Base-by-base conservation (phyloP, 1,140 invertebrate species). In the Heliconius melpomene region DNA sequence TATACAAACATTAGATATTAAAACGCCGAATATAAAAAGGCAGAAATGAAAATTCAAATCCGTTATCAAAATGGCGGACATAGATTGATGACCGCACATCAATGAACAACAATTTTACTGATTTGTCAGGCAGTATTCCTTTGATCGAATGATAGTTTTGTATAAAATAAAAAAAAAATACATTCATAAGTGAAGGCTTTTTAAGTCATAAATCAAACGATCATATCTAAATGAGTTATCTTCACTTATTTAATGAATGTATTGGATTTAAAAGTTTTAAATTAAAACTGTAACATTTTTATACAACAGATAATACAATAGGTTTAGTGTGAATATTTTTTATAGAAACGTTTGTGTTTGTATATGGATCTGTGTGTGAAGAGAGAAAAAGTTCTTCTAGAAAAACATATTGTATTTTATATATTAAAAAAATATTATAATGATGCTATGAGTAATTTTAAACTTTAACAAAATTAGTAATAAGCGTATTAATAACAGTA, bases 41-140 rank as follows among this genome's bases (percentile, higher is more conserved):
- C 74, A 77, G 77, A 79, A 81, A 81, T 81, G 38, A 29, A 79
- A 72, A 75, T 81, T 78, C 78, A 29, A 75, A 79, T 76, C 76
- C 77, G 54, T 66, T 81, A 73, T 75, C 75, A 79, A 75, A 75
- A 73, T 77, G 72, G 71, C 71, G 26, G 82, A 78, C 79, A 75
- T 66, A 75, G 78, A 83, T 79, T 75, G 74, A 83, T 83, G 60
- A 52, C n/a, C 29, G 72, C 40, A 50, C 40, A 26, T 26, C 46
- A 26, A 74, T 54, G 11, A 9, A 66, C 57, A 23, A 29, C 23
- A 26, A 66, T 26, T 66, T 66, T 26, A 23, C 57, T n/a, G 54
- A 8, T n/a, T 66, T 26, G 23, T 57, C 57, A 2, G 57, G 9
- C 23, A 66, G 9, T 26, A 29, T 13, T 26, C 11, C 3, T 29